Evolutionary conservation across 2,888 invertebrate genomes (phyloP).

Genomic region (Leptinotarsa rubiginosa): DNA sequence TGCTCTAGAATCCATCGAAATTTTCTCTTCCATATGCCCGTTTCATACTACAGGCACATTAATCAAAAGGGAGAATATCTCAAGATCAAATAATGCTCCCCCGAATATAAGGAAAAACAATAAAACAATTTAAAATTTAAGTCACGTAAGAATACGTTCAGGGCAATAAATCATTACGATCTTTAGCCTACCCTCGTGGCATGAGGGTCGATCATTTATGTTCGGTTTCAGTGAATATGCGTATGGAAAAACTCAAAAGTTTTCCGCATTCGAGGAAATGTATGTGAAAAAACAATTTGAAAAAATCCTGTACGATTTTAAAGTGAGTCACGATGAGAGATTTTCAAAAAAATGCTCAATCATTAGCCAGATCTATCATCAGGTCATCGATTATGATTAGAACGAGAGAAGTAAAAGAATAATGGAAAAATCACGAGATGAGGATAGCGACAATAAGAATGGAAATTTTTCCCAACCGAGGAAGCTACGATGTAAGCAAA

Average conservation of each 20-base stretch:
- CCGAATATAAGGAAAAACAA: slow-evolving; percentile 61
- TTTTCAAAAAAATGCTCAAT: too few relatives aligned
- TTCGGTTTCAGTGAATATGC: slow-evolving; percentile 7
- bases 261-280: not conserved
- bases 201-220: slow-evolving; percentile 43
- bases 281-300: not conserved
- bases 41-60: slow-evolving; percentile 48
- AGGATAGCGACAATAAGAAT: too few relatives aligned
- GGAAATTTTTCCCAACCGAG: too few relatives aligned
- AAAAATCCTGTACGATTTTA: not conserved
- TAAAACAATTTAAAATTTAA: slow-evolving; percentile 66
- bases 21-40: slow-evolving; percentile 37
- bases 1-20: slow-evolving; percentile 27
- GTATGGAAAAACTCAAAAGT: slow-evolving; percentile 7
- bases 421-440: too few relatives aligned
- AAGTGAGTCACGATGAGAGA: not conserved
- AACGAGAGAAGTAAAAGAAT: too few relatives aligned
- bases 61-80: slow-evolving; percentile 59
- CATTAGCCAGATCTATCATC: too few relatives aligned
- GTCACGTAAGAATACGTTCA: slow-evolving; percentile 65
- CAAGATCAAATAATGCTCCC: slow-evolving; percentile 58
- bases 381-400: too few relatives aligned
- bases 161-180: slow-evolving; percentile 64
- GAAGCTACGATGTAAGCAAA: too few relatives aligned
- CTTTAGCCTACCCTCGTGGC: slow-evolving; percentile 56